Evolutionary conservation across 2,113 vertebrate species (phyloP).

Genomic region (Symphodus melops): DNA sequence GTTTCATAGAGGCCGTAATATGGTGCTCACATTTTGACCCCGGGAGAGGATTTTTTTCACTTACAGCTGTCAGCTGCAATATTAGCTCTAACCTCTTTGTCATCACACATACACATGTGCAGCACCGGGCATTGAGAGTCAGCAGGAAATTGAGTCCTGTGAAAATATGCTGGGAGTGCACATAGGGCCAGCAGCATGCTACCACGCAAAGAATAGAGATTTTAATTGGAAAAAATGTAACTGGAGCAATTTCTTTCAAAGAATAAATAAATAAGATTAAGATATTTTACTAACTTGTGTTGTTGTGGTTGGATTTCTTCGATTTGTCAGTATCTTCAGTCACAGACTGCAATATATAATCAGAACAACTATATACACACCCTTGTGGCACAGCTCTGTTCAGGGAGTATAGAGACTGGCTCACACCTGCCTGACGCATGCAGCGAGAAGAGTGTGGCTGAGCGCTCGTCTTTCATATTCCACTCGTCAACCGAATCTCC

Average conservation of each 20-base stretch:
- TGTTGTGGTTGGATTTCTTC: too few species aligned
- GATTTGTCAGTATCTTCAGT: too few species aligned
- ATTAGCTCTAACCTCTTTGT: slow-evolving; percentile 42
- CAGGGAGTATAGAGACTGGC: background rate
- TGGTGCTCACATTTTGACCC: slow-evolving; percentile 11
- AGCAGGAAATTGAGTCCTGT: slow-evolving; percentile 31
- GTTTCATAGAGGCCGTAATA: slow-evolving; percentile 31
- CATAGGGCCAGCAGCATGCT: background rate
- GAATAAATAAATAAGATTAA: too few species aligned
- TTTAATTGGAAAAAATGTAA: background rate
- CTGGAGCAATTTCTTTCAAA: too few species aligned
- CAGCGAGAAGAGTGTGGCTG: too few species aligned
- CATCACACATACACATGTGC: slow-evolving; percentile 34
- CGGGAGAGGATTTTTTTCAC: slow-evolving; percentile 28
- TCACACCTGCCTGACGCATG: background rate
- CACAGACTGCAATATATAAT: too few species aligned
- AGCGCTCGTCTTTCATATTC: too few species aligned
- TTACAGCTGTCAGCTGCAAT: slow-evolving; percentile 40
- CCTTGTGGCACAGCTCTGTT: background rate
- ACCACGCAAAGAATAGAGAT: background rate
- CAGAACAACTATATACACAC: too few species aligned
- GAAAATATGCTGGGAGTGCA: slow-evolving; percentile 6
- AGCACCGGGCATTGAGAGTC: background rate
- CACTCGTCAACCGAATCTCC: background rate
- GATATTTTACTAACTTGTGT: too few species aligned